phyloP scores from a whole-genome alignment of 2,888 invertebrate species.

The Diachrysia chrysitis region DNA sequence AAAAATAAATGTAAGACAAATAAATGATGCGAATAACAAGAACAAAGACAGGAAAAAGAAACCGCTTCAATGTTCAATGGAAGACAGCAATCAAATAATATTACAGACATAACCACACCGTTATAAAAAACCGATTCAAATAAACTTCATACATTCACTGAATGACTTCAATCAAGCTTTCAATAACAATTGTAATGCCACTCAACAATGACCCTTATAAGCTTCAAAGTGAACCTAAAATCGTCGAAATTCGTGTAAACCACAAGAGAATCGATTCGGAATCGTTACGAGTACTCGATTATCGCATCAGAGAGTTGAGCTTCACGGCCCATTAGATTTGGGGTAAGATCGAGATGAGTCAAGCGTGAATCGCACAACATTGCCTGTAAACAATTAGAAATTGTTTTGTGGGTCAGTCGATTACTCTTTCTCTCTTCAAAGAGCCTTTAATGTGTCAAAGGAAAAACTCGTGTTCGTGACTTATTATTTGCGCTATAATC shows the following conservation, averaged over 20 bases:
- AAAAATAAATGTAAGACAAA: not conserved
- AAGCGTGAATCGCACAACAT: conserved; percentile 33
- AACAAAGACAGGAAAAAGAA: not conserved
- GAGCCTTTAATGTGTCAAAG: not conserved
- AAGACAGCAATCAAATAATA: not conserved
- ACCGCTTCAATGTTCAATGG: not conserved
- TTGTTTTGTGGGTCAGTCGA: conserved; percentile 9
- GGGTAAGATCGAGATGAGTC: conserved; percentile 43
- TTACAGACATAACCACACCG: not conserved
- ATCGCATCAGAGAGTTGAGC: conserved; percentile 42
- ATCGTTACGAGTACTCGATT: conserved; percentile 49
- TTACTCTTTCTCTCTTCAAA: conserved; percentile 5
- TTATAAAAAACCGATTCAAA: conserved; percentile 14
- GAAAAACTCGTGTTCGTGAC: no score
- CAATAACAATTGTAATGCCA: conserved; percentile 19
- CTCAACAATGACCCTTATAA: conserved; percentile 3
- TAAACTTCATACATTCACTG: conserved; percentile 12
- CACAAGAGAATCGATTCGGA: conserved; percentile 39
- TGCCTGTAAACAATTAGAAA: conserved; percentile 37
- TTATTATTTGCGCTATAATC: no score
- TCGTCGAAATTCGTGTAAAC: conserved; percentile 15
- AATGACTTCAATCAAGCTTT: conserved; percentile 13
- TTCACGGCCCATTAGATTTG: conserved; percentile 44
- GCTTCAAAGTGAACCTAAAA: conserved; percentile 15
- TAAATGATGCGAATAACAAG: not conserved